Conservation (phyloP, 2,113 vertebrate genomes). For the Glaucidium brasilianum region DNA sequence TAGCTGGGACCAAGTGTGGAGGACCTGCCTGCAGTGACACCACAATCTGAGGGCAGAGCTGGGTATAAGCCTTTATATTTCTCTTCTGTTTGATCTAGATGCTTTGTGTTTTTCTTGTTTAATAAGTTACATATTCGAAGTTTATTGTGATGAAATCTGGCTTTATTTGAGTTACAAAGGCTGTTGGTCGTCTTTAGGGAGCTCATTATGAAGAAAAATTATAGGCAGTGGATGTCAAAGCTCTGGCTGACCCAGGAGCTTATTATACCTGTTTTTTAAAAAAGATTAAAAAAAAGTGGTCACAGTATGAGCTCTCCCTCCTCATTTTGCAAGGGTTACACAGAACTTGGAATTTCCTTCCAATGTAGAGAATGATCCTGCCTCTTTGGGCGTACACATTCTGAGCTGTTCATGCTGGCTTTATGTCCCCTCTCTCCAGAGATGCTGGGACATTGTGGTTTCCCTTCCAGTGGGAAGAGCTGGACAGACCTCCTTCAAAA, state of each 20-base stretch:
- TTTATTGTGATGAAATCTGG: slow-evolving; percentile 3
- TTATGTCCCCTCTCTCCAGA: not conserved
- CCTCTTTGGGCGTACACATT: not conserved
- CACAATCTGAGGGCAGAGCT: not conserved
- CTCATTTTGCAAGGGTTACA: not conserved
- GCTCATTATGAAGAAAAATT: slow-evolving; percentile 32
- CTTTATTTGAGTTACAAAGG: slow-evolving; percentile 23
- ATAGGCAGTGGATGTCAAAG: not conserved
- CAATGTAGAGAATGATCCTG: not conserved
- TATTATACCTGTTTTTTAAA: not conserved
- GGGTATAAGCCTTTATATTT: not conserved
- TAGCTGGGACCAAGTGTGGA: not conserved
- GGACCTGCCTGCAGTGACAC: not conserved
- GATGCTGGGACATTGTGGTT: rapidly evolving
- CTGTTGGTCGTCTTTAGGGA: slow-evolving; percentile 46
- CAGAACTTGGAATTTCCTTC: not conserved
- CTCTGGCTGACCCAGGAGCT: slow-evolving; percentile 10
- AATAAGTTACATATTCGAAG: not conserved
- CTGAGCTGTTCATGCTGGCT: not conserved
- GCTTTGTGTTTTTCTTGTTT: not conserved
- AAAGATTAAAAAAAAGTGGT: not conserved
- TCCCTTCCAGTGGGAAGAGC: not conserved
- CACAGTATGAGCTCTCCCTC: not conserved
- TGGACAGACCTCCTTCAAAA: not conserved
- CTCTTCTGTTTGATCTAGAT: not conserved